phyloP scores from a whole-genome alignment of 2,113 vertebrate genomes.

The Aspidoscelis tigris region DNA sequence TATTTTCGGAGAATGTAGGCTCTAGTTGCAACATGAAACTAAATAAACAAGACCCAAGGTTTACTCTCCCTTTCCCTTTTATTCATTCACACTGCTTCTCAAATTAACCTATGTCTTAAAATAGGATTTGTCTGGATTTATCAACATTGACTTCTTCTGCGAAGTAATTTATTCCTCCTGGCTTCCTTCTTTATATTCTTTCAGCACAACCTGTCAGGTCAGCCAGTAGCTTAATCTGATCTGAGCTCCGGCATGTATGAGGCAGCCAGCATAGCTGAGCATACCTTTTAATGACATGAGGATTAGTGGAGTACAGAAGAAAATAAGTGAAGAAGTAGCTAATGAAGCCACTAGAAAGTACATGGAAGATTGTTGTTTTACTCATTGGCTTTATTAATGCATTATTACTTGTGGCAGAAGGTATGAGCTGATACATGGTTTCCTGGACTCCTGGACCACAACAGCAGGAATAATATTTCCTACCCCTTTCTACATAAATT shows the following conservation, averaged over 20 bases:
- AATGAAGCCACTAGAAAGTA: conserved; percentile 6
- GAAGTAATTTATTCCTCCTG: conserved; percentile 28
- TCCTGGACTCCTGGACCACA: background rate
- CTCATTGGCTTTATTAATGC: background rate
- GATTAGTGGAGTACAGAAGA: background rate
- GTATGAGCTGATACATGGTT: background rate
- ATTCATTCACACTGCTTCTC: conserved; percentile 10
- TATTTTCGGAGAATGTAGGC: conserved; percentile 27
- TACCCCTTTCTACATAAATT: too few species aligned
- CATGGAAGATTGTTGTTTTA: background rate
- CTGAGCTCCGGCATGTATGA: background rate
- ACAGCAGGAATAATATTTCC: too few species aligned
- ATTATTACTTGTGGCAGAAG: background rate
- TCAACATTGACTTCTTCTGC: conserved; percentile 31
- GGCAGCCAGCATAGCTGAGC: background rate
- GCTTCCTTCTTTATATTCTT: conserved; percentile 45
- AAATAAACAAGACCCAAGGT: conserved; percentile 35
- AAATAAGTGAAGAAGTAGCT: background rate
- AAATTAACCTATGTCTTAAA: conserved; percentile 53
- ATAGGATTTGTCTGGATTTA: conserved; percentile 48
- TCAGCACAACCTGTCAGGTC: background rate
- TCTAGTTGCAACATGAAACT: conserved; percentile 24
- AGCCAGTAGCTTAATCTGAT: conserved; percentile 27
- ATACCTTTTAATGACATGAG: background rate
- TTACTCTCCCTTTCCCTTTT: conserved; percentile 7